Conservation (phyloP, 2,797 vertebrate genomes). For the Pipistrellus nathusii region DNA sequence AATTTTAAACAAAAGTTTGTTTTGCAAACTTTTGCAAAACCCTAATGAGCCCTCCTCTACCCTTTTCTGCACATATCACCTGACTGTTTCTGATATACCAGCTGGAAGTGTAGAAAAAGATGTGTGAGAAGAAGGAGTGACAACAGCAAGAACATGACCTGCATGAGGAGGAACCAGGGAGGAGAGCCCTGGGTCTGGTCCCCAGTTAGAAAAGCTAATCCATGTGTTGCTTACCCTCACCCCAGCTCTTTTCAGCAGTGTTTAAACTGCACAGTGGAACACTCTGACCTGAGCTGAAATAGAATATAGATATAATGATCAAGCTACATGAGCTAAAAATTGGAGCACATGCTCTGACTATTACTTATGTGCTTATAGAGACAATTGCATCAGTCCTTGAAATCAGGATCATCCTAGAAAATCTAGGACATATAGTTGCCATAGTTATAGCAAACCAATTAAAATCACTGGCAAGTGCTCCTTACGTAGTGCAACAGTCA, state of each 20-base stretch:
- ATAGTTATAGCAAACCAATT: constrained; percentile 72
- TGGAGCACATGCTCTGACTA: constrained; percentile 41
- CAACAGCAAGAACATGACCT: not conserved
- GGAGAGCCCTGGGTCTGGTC: not conserved
- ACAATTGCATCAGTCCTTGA: constrained; percentile 71
- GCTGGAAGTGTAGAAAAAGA: not conserved
- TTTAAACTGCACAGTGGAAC: not conserved
- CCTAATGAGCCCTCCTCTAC: not conserved
- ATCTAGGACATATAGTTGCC: constrained; percentile 75
- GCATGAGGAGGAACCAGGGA: not conserved
- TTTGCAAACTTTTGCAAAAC: not conserved
- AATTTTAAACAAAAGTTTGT: not conserved
- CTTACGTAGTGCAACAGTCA: not conserved
- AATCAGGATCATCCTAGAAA: constrained; percentile 66
- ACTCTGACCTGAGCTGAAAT: constrained; percentile 17
- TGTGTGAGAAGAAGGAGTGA: not conserved
- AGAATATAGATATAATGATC: not conserved
- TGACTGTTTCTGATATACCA: not conserved
- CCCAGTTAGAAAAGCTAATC: constrained; percentile 1
- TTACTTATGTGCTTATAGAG: constrained; percentile 67
- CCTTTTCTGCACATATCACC: not conserved
- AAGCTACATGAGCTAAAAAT: constrained; percentile 59
- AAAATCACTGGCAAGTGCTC: constrained; percentile 56
- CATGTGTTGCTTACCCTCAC: not conserved
- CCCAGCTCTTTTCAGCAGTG: not conserved